Evolutionary conservation across 2,797 vertebrate species (phyloP).

Genomic region (Craterocephalus amniculus): DNA sequence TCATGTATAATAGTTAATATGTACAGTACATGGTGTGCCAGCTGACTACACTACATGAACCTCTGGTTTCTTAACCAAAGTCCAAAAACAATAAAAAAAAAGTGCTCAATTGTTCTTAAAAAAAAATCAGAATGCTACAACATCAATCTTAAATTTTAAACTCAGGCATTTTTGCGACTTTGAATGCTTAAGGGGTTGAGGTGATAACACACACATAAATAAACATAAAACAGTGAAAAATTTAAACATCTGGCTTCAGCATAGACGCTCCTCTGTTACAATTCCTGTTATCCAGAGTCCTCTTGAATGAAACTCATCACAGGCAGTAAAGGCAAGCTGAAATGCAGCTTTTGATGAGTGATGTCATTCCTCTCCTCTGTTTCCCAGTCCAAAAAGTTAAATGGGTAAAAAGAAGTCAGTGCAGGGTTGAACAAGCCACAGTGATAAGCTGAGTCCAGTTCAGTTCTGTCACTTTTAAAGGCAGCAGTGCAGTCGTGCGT

Average conservation of each 20-base stretch:
- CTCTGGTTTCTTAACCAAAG: conserved; percentile 57
- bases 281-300: conserved; percentile 40
- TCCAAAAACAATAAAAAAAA: conserved; percentile 42
- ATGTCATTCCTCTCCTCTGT: conserved; percentile 51
- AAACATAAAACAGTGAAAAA: conserved; percentile 47
- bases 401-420: conserved; percentile 49
- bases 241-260: conserved; percentile 33
- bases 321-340: conserved; percentile 50
- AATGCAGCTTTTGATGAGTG: conserved; percentile 48
- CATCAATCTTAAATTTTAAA: conserved; percentile 38
- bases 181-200: conserved; percentile 50
- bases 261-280: conserved; percentile 18
- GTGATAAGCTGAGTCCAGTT: conserved; percentile 23
- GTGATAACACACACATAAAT: conserved; percentile 62
- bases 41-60: conserved; percentile 58
- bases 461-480: conserved; percentile 52
- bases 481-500: conserved; percentile 47
- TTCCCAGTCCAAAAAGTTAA: conserved; percentile 43
- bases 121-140: conserved; percentile 51
- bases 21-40: conserved; percentile 56
- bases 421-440: conserved; percentile 31
- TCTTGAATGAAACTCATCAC: conserved; percentile 37
- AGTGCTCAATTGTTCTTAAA: conserved; percentile 75
- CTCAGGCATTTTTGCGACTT: conserved; percentile 43
- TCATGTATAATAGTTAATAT: conserved; percentile 43